These are phyloP conservation scores for Sebastes diaconus DNA, from an alignment of 2,797 vertebrate genomes.

Conservation along the genomic window DNA sequence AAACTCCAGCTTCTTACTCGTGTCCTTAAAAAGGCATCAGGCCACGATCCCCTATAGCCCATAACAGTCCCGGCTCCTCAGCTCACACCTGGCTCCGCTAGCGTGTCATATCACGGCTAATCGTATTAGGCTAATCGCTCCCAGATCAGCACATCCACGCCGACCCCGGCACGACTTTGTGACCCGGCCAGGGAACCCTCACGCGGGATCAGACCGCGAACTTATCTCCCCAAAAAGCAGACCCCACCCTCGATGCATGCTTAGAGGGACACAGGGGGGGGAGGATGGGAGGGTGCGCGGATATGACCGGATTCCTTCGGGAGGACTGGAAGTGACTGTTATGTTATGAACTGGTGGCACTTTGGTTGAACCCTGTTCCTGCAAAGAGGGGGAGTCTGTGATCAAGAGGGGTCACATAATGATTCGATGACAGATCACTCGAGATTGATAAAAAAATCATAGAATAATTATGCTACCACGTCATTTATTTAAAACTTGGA, in stretches of 20 bases:
- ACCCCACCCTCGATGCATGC: slow-evolving; percentile 43
- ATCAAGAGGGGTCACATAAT: not conserved
- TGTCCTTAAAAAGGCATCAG: slow-evolving; percentile 16
- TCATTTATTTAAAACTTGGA: not conserved
- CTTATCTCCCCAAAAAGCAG: slow-evolving; percentile 51
- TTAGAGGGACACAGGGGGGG: not conserved
- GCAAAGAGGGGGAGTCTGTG: not conserved
- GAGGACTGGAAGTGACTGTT: slow-evolving; percentile 19
- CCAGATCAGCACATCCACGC: slow-evolving; percentile 67
- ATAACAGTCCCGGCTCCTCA: slow-evolving; percentile 3
- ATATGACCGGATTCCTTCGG: slow-evolving; percentile 48
- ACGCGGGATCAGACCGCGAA: slow-evolving; percentile 54
- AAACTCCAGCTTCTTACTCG: not conserved
- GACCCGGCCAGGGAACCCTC: slow-evolving; percentile 63
- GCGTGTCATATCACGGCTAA: slow-evolving; percentile 73
- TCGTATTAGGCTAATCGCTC: slow-evolving; percentile 74
- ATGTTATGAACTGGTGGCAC: slow-evolving; percentile 38
- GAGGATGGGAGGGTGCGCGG: not conserved
- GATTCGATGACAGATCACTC: not conserved
- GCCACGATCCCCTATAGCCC: slow-evolving; percentile 5
- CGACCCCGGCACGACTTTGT: slow-evolving; percentile 59
- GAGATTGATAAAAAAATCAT: slow-evolving; percentile 9
- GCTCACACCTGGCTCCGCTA: slow-evolving; percentile 67
- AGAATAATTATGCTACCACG: not conserved
- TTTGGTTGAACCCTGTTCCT: slow-evolving; percentile 42